Percentiles rank a stretch among this genome's conserved stretches.
Conservation (phyloP, 2,113 vertebrate genomes). For the Coryphaenoides rupestris region DNA sequence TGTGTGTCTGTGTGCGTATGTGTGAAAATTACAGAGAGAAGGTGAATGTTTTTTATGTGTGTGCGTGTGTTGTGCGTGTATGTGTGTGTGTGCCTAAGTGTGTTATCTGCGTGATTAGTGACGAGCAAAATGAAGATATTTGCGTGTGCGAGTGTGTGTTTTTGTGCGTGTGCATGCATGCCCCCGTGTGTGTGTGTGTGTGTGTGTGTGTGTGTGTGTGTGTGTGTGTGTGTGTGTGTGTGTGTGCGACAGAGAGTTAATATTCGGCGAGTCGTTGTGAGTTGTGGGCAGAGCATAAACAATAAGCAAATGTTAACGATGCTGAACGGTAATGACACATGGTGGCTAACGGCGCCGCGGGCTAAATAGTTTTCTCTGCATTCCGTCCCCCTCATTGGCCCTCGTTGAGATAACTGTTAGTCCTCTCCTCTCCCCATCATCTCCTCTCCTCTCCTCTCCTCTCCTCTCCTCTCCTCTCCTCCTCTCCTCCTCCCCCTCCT, state of each 20-base stretch:
- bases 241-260: constrained; percentile 18
- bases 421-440: constrained; percentile 5
- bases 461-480: not conserved
- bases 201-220: constrained; percentile 40
- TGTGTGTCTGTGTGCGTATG: no score
- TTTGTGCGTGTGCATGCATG: constrained; percentile 13
- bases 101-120: no score
- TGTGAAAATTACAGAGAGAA: not conserved
- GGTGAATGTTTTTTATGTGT: no score
- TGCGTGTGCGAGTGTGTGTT: no score
- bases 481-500: not conserved
- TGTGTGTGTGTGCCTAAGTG: no score
- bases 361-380: not conserved
- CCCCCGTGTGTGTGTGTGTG: constrained; percentile 14
- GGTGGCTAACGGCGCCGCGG: not conserved
- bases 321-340: constrained; percentile 29
- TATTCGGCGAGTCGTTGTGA: constrained; percentile 21
- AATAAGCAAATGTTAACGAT: constrained; percentile 60
- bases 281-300: constrained; percentile 46
- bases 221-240: constrained; percentile 12
- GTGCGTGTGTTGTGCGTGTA: constrained; percentile 11
- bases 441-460: no score
- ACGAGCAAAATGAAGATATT: no score
- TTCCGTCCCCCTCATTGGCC: not conserved
- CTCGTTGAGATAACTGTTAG: constrained; percentile 19